A percentile compares a stretch with the other conserved stretches of the same genome.
Evolutionary conservation across 2,113 vertebrate species (phyloP).

Genomic region (Nicator chloris): DNA sequence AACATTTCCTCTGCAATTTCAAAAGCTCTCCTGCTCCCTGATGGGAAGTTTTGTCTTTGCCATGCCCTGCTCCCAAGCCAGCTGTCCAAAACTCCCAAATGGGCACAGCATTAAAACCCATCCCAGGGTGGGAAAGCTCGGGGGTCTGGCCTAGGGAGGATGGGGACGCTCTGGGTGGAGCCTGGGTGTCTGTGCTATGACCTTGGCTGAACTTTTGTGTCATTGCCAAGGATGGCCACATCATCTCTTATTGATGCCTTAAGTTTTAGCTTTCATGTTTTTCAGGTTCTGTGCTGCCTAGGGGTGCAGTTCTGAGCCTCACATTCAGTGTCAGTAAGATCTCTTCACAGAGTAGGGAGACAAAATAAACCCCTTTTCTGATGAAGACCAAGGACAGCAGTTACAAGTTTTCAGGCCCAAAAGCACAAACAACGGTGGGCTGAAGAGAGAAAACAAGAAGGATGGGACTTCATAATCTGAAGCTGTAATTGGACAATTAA

Average conservation of each 20-base stretch:
- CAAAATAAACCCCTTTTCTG: not conserved
- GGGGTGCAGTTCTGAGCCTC: not conserved
- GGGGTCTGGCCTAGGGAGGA: not conserved
- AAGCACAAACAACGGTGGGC: not conserved
- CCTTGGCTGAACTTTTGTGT: not conserved
- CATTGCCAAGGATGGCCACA: too few species aligned
- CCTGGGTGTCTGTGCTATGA: not conserved
- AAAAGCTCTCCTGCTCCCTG: not conserved
- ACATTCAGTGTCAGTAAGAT: not conserved
- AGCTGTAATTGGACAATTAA: not conserved
- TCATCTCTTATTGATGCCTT: not conserved
- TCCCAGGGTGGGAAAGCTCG: not conserved
- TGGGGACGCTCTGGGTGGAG: not conserved
- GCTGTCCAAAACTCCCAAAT: not conserved
- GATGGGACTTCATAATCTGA: not conserved
- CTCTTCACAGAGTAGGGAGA: not conserved
- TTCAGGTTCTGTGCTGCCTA: not conserved
- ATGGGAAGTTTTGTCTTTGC: not conserved
- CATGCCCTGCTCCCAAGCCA: not conserved
- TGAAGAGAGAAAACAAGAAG: not conserved
- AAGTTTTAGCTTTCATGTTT: not conserved
- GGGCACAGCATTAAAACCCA: not conserved
- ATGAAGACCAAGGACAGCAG: not conserved
- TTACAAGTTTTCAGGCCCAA: not conserved
- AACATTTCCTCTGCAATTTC: conserved; percentile 41